These are phyloP conservation scores for Hydrolagus colliei DNA, from an alignment of 2,797 vertebrate species.

Conservation along the genomic window DNA sequence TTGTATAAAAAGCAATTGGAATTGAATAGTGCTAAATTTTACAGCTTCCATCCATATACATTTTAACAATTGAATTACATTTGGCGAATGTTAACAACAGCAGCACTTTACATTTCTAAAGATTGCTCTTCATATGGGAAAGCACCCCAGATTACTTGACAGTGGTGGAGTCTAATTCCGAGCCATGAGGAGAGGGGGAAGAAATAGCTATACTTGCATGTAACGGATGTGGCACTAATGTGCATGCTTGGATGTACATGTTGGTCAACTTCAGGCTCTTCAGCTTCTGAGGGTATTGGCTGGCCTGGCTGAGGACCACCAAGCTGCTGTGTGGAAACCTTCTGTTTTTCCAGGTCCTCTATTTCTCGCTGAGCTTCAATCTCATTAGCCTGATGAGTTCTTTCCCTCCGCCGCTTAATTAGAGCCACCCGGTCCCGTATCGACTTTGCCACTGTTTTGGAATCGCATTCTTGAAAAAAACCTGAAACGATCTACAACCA, in stretches of 20 bases:
- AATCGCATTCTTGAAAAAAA: constrained; percentile 86
- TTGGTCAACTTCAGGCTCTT: constrained; percentile 76
- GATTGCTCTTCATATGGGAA: too few species aligned
- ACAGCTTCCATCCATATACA: too few species aligned
- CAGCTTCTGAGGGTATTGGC: constrained; percentile 57
- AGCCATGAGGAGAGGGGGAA: neutral
- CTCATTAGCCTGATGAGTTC: constrained; percentile 65
- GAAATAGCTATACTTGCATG: constrained; percentile 62
- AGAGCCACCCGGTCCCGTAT: constrained; percentile 83
- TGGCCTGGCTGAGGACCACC: constrained; percentile 59
- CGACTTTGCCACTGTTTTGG: constrained; percentile 88
- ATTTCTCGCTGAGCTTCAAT: constrained; percentile 48
- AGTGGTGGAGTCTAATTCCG: neutral
- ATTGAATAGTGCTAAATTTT: too few species aligned
- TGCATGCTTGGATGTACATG: constrained; percentile 64
- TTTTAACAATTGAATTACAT: neutral
- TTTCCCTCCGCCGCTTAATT: constrained; percentile 84
- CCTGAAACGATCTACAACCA: constrained; percentile 79
- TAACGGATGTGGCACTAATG: constrained; percentile 76
- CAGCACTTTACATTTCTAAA: neutral
- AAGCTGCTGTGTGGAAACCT: constrained; percentile 56
- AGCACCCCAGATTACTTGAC: neutral
- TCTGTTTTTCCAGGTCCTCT: constrained; percentile 52
- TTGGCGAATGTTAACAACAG: neutral
- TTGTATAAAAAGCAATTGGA: neutral